These are phyloP conservation scores for Oncorhynchus masou DNA, from an alignment of 2,113 vertebrate genomes.

Conservation along the genomic window DNA sequence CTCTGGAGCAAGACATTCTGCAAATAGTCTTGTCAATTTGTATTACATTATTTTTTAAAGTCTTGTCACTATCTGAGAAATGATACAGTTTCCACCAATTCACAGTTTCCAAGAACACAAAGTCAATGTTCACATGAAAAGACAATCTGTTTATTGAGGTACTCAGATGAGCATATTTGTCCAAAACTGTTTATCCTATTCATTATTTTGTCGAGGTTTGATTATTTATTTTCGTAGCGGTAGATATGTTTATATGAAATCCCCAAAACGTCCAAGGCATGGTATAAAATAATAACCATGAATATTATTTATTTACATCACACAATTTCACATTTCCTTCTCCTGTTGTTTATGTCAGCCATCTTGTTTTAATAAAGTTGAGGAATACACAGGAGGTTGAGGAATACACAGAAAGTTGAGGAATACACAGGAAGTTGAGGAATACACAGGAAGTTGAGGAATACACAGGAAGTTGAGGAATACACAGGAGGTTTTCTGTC, in stretches of 20 bases:
- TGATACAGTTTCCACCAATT: not conserved
- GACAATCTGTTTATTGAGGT: conserved; percentile 47
- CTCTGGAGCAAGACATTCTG: no score
- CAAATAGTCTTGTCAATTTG: no score
- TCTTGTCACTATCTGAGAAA: no score
- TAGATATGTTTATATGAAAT: not conserved
- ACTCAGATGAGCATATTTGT: conserved; percentile 9
- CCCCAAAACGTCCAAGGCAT: conserved; percentile 4
- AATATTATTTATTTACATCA: conserved; percentile 22
- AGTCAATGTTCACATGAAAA: not conserved
- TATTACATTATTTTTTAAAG: no score
- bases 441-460: conserved; percentile 10
- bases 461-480: conserved; percentile 9
- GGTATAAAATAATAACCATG: conserved; percentile 15
- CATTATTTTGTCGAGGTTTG: not conserved
- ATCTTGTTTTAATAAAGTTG: conserved; percentile 16
- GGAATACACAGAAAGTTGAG: conserved; percentile 13
- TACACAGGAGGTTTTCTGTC: not conserved
- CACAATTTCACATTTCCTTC: not conserved
- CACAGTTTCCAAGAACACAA: conserved; percentile 14
- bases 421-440: conserved; percentile 9
- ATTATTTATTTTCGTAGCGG: no score
- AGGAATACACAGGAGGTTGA: conserved; percentile 14
- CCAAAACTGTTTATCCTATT: not conserved
- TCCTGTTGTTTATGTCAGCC: not conserved